Conservation (phyloP, 2,797 vertebrate species). For the Eulemur coronatus region DNA sequence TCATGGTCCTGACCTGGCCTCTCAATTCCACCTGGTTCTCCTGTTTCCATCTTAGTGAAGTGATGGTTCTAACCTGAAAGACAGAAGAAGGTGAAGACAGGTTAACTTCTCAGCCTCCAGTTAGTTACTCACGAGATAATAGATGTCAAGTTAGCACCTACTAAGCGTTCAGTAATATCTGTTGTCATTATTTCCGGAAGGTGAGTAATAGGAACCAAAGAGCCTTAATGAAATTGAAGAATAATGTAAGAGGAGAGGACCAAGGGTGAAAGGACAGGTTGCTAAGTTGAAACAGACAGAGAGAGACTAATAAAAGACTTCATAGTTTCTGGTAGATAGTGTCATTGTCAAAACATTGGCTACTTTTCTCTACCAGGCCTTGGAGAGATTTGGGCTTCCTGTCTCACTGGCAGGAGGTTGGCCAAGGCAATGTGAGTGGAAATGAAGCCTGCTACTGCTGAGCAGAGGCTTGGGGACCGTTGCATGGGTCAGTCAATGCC, state of each 20-base stretch:
- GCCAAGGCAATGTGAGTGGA: not conserved
- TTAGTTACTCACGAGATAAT: not conserved
- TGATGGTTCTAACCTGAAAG: not conserved
- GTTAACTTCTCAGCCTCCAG: not conserved
- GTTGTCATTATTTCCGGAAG: not conserved
- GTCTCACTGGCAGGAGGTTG: not conserved
- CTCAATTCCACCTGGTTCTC: not conserved
- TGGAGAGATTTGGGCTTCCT: not conserved
- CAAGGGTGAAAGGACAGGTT: not conserved
- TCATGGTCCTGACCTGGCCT: not conserved
- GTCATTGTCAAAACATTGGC: not conserved
- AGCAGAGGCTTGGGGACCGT: not conserved
- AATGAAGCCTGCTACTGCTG: not conserved
- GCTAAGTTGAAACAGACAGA: not conserved
- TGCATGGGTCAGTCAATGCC: no score
- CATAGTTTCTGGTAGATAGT: not conserved
- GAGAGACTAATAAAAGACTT: not conserved
- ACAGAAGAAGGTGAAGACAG: not conserved
- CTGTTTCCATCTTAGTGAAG: not conserved
- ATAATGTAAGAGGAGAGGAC: not conserved
- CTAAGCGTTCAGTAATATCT: not conserved
- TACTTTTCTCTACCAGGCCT: not conserved
- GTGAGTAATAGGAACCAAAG: not conserved
- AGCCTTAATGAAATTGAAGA: not conserved
- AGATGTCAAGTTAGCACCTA: not conserved